Percentiles rank a stretch among this genome's conserved stretches.
Conservation (phyloP, 2,797 vertebrate genomes). For the Artibeus lituratus region DNA sequence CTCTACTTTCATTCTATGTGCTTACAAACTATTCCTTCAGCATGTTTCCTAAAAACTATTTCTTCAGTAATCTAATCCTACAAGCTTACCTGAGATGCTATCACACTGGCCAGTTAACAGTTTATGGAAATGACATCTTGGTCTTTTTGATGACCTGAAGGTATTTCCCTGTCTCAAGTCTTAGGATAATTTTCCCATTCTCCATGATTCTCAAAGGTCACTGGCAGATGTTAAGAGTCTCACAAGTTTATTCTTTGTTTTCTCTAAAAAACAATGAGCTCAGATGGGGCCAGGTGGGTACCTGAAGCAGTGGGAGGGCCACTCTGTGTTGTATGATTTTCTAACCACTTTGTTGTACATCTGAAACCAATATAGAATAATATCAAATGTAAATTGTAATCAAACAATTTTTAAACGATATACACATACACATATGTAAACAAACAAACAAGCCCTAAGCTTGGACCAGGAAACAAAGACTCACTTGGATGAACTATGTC, state of each 20-base stretch:
- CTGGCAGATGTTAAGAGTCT: not conserved
- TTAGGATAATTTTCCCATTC: not conserved
- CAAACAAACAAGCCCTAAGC: not conserved
- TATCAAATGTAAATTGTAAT: not conserved
- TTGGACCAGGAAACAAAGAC: not conserved
- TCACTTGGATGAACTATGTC: not conserved
- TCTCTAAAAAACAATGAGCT: not conserved
- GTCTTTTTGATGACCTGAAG: not conserved
- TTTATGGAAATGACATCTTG: not conserved
- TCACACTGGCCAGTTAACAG: not conserved
- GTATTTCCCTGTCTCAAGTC: not conserved
- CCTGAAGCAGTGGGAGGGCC: not conserved
- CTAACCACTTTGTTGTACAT: not conserved
- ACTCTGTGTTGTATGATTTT: not conserved
- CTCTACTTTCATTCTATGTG: not conserved
- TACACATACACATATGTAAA: not conserved
- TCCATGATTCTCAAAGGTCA: not conserved
- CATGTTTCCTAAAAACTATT: not conserved
- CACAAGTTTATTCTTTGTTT: not conserved
- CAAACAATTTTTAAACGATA: not conserved
- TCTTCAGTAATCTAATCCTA: not conserved
- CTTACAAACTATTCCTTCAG: not conserved
- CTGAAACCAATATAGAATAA: not conserved
- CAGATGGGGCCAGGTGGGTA: not conserved
- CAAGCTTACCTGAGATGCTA: not conserved